These are phyloP conservation scores for Xylota sylvarum DNA, from an alignment of 2,888 invertebrate genomes.

Conservation along the genomic window DNA sequence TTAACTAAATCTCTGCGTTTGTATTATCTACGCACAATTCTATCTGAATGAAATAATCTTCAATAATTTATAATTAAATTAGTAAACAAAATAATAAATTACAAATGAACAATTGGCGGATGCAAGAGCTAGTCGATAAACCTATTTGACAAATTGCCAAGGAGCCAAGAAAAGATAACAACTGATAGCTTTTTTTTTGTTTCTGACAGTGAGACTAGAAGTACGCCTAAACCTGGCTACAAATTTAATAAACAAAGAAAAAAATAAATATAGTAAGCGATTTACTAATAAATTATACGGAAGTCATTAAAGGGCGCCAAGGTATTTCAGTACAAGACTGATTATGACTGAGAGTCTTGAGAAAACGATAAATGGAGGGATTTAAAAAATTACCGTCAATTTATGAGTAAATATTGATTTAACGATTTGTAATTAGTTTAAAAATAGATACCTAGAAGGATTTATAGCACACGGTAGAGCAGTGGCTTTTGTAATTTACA, in stretches of 20 bases:
- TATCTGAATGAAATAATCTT: slow-evolving; percentile 3
- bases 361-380: neutral
- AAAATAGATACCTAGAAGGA: too few relatives aligned
- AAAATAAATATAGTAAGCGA: neutral
- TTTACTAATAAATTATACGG: neutral
- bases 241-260: neutral
- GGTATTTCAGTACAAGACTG: slow-evolving; percentile 1
- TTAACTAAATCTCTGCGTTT: neutral
- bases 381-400: neutral
- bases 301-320: slow-evolving; percentile 38
- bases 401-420: slow-evolving; percentile 2
- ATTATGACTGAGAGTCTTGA: neutral
- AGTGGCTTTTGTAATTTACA: neutral
- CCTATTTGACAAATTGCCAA: slow-evolving; percentile 38
- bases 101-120: slow-evolving; percentile 16
- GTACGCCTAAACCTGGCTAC: neutral
- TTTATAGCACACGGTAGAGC: neutral
- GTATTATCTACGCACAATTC: neutral
- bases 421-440: slow-evolving; percentile 19
- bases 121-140: slow-evolving; percentile 16
- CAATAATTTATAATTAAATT: slow-evolving; percentile 30
- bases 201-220: neutral
- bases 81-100: slow-evolving; percentile 57
- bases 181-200: neutral
- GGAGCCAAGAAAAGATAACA: neutral